Evolutionary conservation across 2,888 invertebrate genomes (phyloP), one percentile per base, ranked within the genome.

Genomic region (Diachrysia chrysitis): DNA sequence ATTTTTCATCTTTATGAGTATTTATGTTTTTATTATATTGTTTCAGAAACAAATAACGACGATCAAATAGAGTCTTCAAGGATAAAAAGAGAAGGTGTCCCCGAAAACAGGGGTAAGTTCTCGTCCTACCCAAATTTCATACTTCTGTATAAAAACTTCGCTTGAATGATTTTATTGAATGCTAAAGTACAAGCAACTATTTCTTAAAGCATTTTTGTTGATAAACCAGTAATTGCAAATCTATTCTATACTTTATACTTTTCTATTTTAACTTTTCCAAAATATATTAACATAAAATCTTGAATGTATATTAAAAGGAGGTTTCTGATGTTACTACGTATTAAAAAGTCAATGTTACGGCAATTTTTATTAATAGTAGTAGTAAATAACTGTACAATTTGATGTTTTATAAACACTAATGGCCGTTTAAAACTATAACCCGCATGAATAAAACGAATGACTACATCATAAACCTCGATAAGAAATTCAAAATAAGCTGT

Each of bases 91-190:
- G 94, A 95, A 80, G 92, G 92, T 66, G 93, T 93, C 79, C 92
- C 93, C 73, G 95, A 94, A 89, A 95, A 95, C 89, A 93, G 95
- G 93, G 95, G 95, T 95, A 83, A 89, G 95, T 87, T 73, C 72
- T 70, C 70, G 63, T 73, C 54, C 57, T 53, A 35, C 23, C 25
- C 12, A 7, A 67, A 42, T 62, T 56, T 56, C 32, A 32, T 23
- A 54, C 35, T 83, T 80, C 76, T 86, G 84, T 86, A 85, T 25
- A 25, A 25, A 83, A 83, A 81, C 71, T 85, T 64, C 79, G 89
- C 89, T 87, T 89, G 83, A 81, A 79, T 80, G 75, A 76, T 62
- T 66, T 71, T 61, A 72, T 55, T 70, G 72, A 79, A 81, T 75
- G 80, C 78, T 21, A 48, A 56, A n/a, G n/a, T n/a, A 64, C 56